phyloP scores from a whole-genome alignment of 1,140 invertebrate genomes.

The fruit fly (Drosophila melanogaster) region Release_6_plus_ISO1_MT NT_037436.4:16073001-16073500 shows the following conservation, averaged over 20 bases:
- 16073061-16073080: constrained; percentile 72
- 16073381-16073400: constrained; percentile 70
- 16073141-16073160: constrained; percentile 27
- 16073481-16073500: constrained; percentile 36
- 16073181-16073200: constrained; percentile 30
- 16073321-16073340: constrained; percentile 74
- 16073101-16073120: constrained; percentile 27
- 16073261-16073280: constrained; percentile 24
- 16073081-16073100: constrained; percentile 65
- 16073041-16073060: constrained; percentile 81
- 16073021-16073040: constrained; percentile 70
- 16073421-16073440: constrained; percentile 20
- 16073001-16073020: constrained; percentile 79
- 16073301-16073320: constrained; percentile 66
- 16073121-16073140: constrained; percentile 54
- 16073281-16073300: constrained; percentile 23
- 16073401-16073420: constrained; percentile 49
- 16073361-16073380: constrained; percentile 73
- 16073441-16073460: constrained; percentile 40
- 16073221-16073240: constrained; percentile 20
- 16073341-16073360: constrained; percentile 76
- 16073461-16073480: constrained; percentile 48
- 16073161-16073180: constrained; percentile 35
- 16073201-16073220: neutral
- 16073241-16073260: constrained; percentile 60